Base-by-base conservation (phyloP, 2,113 vertebrate species). In the Periophthalmodon schlosseri region DNA sequence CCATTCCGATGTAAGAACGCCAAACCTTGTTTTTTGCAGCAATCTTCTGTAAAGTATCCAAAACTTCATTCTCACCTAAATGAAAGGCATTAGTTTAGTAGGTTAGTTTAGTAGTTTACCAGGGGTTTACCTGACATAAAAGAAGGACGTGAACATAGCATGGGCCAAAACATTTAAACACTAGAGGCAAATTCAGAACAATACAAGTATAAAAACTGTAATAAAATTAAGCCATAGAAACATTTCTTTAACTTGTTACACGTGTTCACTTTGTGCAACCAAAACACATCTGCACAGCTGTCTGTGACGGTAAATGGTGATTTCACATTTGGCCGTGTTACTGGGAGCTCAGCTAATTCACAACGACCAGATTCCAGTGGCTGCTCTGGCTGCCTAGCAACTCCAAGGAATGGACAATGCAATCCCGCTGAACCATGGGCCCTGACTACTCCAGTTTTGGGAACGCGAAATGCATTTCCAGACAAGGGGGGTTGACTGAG, bases 1-100 rank as follows among this genome's bases (percentile, higher is more conserved):
- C 98, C 97, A 98, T 99, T 77, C 98, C 98, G 46, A 99, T 99
- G 39, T 98, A 99, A 1, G 98, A 99, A 34, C 97, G 91, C 97
- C 97, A 99, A 9, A 98, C 87, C 89, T 97, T 94, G 92, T 99
- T 99, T 91, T 94, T 95, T 75, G 91, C 95, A 77, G 96, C 96
- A 80, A 99, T 99, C 81, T 91, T 94, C 77, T 94, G 91, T 0
- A 99, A 91, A 9, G 90, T 89, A 69, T 95, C 94, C 80, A 98
- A 94, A 84, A 99, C 93, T 91, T 99, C 96, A 93, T 95, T 99
- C 89, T 99, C 98, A 93, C 97, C 98, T 99, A 82, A 21, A 23
- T 77, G 81, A 58, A 79, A 10, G 63, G 33, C 9, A 44, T 52
- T 20, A 52, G 18, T 56, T 56, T 9, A 56, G 7, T 44, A 1